Conservation (phyloP, 2,888 invertebrate species). For the Crossocerus cetratus region DNA sequence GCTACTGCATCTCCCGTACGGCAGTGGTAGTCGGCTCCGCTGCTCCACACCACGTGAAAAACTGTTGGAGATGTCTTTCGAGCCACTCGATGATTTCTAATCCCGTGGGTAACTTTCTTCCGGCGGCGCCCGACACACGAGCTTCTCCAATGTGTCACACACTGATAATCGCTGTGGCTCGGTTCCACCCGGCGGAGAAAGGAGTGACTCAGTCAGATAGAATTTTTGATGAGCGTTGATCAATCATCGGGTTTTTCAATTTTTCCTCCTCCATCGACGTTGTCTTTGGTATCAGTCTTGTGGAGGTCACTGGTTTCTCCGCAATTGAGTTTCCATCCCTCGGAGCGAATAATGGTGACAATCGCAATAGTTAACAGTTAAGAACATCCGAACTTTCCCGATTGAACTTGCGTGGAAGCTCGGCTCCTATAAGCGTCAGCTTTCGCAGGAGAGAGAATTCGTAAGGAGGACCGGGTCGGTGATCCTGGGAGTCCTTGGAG, state of each 20-base stretch:
- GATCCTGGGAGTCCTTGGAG: background rate
- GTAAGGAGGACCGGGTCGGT: background rate
- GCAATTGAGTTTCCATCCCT: background rate
- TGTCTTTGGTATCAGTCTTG: background rate
- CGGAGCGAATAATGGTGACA: background rate
- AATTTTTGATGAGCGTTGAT: conserved; percentile 16
- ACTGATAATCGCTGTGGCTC: background rate
- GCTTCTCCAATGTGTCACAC: background rate
- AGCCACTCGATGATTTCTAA: too few relatives aligned
- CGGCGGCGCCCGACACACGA: background rate
- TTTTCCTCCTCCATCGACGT: background rate
- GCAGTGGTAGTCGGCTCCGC: too few relatives aligned
- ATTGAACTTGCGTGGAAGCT: too few relatives aligned
- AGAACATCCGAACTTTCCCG: too few relatives aligned
- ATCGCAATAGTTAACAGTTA: too few relatives aligned
- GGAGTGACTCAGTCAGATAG: conserved; percentile 17
- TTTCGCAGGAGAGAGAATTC: background rate
- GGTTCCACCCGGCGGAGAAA: conserved; percentile 15
- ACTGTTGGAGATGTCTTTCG: background rate
- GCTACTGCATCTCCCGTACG: conserved; percentile 4
- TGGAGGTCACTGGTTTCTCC: background rate
- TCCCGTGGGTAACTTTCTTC: background rate
- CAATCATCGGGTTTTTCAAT: conserved; percentile 16
- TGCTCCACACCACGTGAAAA: background rate
- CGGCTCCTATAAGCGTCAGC: too few relatives aligned